A percentile compares a stretch with the other conserved stretches of the same genome.
Conservation (phyloP, 2,797 vertebrate species). For the Phyllotis vaccarum region DNA sequence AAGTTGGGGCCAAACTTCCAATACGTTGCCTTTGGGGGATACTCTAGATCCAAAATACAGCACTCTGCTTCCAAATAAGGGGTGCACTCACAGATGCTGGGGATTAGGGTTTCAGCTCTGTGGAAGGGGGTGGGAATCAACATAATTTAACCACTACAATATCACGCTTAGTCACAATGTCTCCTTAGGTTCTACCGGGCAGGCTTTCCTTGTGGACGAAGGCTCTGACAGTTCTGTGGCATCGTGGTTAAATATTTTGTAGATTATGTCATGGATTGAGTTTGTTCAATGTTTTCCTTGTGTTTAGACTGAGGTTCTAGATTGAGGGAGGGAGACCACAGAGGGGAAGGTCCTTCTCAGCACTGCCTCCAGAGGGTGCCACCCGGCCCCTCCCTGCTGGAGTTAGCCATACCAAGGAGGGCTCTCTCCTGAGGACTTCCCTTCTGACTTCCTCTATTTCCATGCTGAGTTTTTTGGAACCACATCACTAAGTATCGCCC, state of each 20-base stretch:
- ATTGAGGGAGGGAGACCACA: neutral
- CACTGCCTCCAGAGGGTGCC: neutral
- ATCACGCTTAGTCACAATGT: neutral
- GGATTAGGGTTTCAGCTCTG: neutral
- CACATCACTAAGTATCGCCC: neutral
- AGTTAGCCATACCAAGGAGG: neutral
- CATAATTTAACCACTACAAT: constrained; percentile 12
- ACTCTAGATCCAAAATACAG: neutral
- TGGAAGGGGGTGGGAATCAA: neutral
- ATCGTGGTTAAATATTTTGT: neutral
- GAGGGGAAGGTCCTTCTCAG: neutral
- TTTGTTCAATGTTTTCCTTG: neutral
- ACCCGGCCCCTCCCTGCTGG: neutral
- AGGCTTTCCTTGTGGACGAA: neutral
- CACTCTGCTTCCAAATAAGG: constrained; percentile 2
- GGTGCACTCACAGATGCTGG: neutral
- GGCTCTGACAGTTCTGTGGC: neutral
- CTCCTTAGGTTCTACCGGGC: neutral
- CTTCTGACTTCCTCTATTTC: neutral
- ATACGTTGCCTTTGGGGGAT: neutral
- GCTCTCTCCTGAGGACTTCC: neutral
- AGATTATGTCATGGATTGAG: neutral
- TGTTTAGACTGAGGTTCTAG: neutral
- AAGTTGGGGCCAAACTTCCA: neutral
- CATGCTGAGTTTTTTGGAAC: neutral